Percentiles rank a stretch among this genome's conserved stretches.
phyloP scores from a whole-genome alignment of 2,113 vertebrate species.

The Apaloderma vittatum region DNA sequence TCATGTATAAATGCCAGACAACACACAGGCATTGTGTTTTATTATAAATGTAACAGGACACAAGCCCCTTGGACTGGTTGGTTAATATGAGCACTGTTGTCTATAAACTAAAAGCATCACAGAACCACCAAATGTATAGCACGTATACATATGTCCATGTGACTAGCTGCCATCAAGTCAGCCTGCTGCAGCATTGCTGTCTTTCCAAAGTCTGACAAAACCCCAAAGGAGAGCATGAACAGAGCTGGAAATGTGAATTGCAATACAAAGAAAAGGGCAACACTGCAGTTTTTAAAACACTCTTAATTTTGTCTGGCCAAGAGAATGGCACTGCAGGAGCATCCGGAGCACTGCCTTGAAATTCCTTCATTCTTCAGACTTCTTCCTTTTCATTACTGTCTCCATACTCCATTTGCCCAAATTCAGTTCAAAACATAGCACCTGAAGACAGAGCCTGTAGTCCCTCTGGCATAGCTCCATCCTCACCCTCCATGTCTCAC shows the following conservation, averaged over 20 bases:
- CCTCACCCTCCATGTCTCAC: background rate
- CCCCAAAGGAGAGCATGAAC: background rate
- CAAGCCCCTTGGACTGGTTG: background rate
- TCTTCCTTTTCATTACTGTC: background rate
- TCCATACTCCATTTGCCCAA: background rate
- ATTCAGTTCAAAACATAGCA: background rate
- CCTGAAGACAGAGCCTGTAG: background rate
- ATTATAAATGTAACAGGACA: background rate
- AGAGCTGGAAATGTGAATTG: background rate
- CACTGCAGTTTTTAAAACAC: background rate
- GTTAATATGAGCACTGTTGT: background rate
- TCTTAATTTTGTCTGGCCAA: background rate
- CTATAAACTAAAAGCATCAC: background rate
- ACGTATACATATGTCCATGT: fast-evolving
- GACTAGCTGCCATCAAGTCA: fast-evolving
- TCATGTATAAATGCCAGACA: background rate
- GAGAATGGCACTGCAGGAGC: background rate
- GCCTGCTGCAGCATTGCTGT: background rate
- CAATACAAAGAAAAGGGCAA: background rate
- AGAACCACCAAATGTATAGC: background rate
- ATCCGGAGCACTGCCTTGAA: fast-evolving
- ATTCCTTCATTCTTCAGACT: background rate
- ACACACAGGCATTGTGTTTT: background rate
- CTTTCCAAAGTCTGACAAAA: background rate
- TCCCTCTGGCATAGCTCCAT: background rate